A percentile compares a stretch with the other conserved stretches of the same genome.
phyloP scores from a whole-genome alignment of 2,888 invertebrate genomes.

The Dioctria rufipes region DNA sequence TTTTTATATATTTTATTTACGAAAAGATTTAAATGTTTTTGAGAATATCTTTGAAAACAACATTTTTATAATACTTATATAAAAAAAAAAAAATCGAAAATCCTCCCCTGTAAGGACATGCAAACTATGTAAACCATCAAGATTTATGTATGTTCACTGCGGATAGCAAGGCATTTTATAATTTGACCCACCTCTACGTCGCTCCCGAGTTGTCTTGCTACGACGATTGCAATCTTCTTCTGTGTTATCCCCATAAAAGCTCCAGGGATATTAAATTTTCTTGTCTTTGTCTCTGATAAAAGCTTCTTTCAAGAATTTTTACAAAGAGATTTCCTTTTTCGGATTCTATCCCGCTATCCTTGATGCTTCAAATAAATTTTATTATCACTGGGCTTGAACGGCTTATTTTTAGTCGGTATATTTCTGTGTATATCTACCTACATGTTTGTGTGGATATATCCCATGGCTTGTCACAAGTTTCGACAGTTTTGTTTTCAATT shows the following conservation, averaged over 20 bases:
- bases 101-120: background rate
- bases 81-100: background rate
- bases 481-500: constrained; percentile 53
- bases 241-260: constrained; percentile 9
- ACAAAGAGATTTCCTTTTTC: constrained; percentile 39
- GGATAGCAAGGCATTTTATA: constrained; percentile 31
- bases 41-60: constrained; percentile 4
- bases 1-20: background rate
- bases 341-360: background rate
- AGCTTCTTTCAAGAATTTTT: constrained; percentile 46
- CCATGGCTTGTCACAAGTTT: constrained; percentile 30
- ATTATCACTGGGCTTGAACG: constrained; percentile 33
- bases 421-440: too few species aligned
- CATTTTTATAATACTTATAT: background rate
- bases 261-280: constrained; percentile 49
- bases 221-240: background rate
- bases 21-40: background rate
- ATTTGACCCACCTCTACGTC: background rate
- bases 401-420: constrained; percentile 15
- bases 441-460: background rate
- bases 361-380: constrained; percentile 48
- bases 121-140: constrained; percentile 20
- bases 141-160: constrained; percentile 33
- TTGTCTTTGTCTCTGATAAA: constrained; percentile 50
- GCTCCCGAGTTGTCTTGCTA: background rate